These are phyloP conservation scores for Dryomyza anilis DNA, from an alignment of 2,888 invertebrate species.

Conservation along the genomic window DNA sequence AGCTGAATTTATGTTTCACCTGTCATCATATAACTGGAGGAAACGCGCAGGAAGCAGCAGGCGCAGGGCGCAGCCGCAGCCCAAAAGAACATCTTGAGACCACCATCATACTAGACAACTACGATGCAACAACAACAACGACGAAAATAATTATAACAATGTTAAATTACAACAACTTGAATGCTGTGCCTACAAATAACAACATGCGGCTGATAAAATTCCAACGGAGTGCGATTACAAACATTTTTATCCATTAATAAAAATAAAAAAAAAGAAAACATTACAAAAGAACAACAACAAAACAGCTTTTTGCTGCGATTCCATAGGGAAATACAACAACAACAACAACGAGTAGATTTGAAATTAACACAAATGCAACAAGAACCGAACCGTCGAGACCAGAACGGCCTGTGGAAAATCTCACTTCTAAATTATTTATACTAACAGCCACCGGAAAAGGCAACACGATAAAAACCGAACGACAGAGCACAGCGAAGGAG, in stretches of 20 bases:
- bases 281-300: background rate
- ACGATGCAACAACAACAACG: background rate
- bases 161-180: constrained; percentile 1
- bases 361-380: background rate
- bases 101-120: constrained; percentile 9
- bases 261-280: constrained; percentile 5
- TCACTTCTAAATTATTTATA: constrained; percentile 52
- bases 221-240: constrained; percentile 27
- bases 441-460: constrained; percentile 31
- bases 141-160: background rate
- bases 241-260: constrained; percentile 19
- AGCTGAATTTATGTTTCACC: constrained; percentile 54
- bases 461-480: constrained; percentile 19
- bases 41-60: background rate
- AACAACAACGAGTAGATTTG: background rate
- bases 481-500: constrained; percentile 33
- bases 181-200: background rate
- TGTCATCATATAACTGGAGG: constrained; percentile 45
- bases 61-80: constrained; percentile 9
- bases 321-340: constrained; percentile 2
- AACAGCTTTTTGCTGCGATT: background rate
- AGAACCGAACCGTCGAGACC: constrained; percentile 32
- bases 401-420: constrained; percentile 51
- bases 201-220: constrained; percentile 26
- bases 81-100: constrained; percentile 6